Evolutionary conservation across 1,140 invertebrate genomes (phyloP).

Genomic region (Pseudachorutes palmiensis): DNA sequence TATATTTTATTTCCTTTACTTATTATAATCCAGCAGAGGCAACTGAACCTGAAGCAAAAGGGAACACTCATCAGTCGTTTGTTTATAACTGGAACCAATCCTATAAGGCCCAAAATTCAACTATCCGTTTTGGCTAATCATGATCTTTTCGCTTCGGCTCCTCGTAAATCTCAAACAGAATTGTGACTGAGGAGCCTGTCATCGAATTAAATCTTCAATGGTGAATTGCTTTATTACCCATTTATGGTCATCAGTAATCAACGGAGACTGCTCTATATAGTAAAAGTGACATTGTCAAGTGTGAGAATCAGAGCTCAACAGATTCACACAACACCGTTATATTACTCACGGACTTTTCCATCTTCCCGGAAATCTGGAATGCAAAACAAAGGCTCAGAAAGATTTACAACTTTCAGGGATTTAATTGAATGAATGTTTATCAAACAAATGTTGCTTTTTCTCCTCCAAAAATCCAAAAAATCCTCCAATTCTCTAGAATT

Average conservation of each 20-base stretch:
- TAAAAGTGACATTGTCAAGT: not conserved
- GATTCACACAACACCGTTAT: not conserved
- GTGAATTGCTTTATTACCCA: not conserved
- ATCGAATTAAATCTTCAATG: slow-evolving; percentile 3
- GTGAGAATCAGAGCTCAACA: not conserved
- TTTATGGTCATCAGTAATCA: slow-evolving; percentile 6
- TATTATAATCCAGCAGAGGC: too few relatives aligned
- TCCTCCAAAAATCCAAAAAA: too few relatives aligned
- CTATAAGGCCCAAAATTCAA: not conserved
- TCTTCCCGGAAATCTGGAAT: too few relatives aligned
- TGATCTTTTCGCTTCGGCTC: not conserved
- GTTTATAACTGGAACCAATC: slow-evolving; percentile 11
- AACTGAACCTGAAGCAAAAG: not conserved
- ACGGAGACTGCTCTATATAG: not conserved
- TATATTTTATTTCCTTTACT: too few relatives aligned
- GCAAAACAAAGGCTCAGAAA: too few relatives aligned
- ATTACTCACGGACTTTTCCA: too few relatives aligned
- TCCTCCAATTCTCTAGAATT: too few relatives aligned
- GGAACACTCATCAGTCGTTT: not conserved
- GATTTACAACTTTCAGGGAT: too few relatives aligned
- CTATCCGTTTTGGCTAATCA: not conserved
- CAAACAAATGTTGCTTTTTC: too few relatives aligned
- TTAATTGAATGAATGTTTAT: too few relatives aligned
- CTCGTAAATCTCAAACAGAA: slow-evolving; percentile 5
- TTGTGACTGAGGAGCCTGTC: not conserved